Evolutionary conservation across 2,797 vertebrate genomes (phyloP).

Genomic region (Muscicapa comitata): DNA sequence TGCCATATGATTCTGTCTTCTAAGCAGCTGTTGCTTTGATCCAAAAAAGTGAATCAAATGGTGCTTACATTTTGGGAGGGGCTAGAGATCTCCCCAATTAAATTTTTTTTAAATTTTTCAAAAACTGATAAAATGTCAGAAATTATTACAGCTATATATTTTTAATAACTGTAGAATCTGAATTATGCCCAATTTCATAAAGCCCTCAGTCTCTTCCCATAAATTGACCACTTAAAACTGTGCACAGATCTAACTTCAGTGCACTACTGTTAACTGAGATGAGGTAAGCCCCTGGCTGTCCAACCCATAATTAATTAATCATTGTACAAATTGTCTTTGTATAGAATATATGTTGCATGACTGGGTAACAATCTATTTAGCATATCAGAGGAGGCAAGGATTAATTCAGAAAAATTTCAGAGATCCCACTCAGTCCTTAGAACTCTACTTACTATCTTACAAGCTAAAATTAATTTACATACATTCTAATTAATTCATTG

Average conservation of each 20-base stretch:
- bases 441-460: background rate
- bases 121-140: background rate
- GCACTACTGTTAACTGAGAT: background rate
- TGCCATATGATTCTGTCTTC: background rate
- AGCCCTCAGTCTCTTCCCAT: background rate
- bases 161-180: background rate
- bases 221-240: background rate
- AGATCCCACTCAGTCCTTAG: background rate
- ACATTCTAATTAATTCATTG: background rate
- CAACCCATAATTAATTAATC: background rate
- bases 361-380: background rate
- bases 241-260: background rate
- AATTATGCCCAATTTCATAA: background rate
- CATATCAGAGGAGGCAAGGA: background rate
- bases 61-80: background rate
- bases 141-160: background rate
- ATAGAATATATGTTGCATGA: background rate
- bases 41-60: background rate
- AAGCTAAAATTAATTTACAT: background rate
- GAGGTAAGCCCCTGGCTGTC: background rate
- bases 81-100: background rate
- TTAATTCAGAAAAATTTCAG: background rate
- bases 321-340: background rate
- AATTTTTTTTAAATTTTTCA: background rate
- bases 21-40: background rate